These are phyloP conservation scores for Megatriorchis doriae DNA, from an alignment of 2,113 vertebrate species.

Conservation along the genomic window DNA sequence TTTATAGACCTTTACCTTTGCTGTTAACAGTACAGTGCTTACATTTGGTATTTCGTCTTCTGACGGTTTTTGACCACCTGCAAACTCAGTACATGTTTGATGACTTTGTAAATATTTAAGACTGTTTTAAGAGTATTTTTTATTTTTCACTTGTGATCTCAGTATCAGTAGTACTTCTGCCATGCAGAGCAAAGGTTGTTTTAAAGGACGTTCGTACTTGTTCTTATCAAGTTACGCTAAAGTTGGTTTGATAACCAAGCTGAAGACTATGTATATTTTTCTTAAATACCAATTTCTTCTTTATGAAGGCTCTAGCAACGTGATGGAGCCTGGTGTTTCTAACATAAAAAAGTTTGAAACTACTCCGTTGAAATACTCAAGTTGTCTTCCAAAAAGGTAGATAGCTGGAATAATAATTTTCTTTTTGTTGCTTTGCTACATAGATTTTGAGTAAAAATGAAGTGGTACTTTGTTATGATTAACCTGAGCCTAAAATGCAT, in stretches of 20 bases:
- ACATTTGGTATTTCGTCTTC: neutral
- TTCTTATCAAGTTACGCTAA: neutral
- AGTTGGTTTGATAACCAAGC: neutral
- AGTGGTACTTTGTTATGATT: neutral
- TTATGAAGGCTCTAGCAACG: neutral
- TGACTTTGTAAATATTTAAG: neutral
- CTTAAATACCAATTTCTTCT: neutral
- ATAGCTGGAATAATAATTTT: neutral
- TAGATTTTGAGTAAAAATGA: neutral
- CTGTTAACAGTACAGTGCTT: neutral
- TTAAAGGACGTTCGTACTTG: neutral
- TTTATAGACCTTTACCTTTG: neutral
- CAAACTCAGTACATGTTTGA: neutral
- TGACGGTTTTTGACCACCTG: neutral
- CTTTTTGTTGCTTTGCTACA: neutral
- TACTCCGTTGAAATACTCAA: neutral
- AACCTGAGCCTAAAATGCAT: neutral
- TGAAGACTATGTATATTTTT: neutral
- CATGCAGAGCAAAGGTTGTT: neutral
- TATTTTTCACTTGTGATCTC: neutral
- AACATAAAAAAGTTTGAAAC: neutral
- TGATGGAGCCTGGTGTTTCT: constrained; percentile 45
- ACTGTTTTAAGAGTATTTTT: neutral
- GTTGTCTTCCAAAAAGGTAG: constrained; percentile 55
- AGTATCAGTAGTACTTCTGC: neutral